phyloP scores from a whole-genome alignment of 2,888 invertebrate genomes.

The Lepidocyrtinus sp. region DNA sequence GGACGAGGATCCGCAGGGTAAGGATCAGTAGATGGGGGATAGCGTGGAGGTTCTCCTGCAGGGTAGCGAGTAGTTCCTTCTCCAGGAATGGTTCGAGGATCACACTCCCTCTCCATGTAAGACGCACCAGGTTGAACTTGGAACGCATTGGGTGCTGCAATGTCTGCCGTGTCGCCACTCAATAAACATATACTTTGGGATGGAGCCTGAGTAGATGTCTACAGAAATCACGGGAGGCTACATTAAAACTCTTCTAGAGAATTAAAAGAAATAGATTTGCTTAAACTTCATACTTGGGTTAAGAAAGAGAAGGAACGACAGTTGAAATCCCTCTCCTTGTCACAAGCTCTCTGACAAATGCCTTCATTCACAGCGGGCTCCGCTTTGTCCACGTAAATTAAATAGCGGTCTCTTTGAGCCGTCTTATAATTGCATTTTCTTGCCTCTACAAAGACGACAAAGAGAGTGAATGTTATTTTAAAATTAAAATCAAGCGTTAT shows the following conservation, averaged over 20 bases:
- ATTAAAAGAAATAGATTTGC: neutral
- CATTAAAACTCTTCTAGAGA: neutral
- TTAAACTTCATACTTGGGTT: slow-evolving; percentile 70
- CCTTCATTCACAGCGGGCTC: slow-evolving; percentile 72
- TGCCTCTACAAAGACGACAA: slow-evolving; percentile 67
- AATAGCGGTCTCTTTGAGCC: slow-evolving; percentile 72
- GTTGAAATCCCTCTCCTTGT: slow-evolving; percentile 73
- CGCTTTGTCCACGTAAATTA: slow-evolving; percentile 73
- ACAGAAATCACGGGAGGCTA: slow-evolving; percentile 26
- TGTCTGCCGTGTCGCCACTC: slow-evolving; percentile 72
- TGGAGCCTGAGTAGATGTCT: slow-evolving; percentile 64
- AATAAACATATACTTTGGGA: slow-evolving; percentile 71
- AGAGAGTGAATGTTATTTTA: neutral
- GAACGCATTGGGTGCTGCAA: slow-evolving; percentile 71
- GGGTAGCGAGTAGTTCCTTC: slow-evolving; percentile 54
- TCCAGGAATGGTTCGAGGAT: slow-evolving; percentile 64
- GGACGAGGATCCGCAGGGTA: slow-evolving; percentile 59
- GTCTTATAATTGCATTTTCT: slow-evolving; percentile 72
- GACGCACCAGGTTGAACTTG: slow-evolving; percentile 72
- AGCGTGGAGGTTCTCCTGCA: slow-evolving; percentile 57
- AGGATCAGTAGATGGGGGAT: slow-evolving; percentile 66
- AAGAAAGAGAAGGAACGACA: slow-evolving; percentile 73
- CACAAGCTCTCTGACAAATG: slow-evolving; percentile 73
- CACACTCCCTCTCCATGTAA: slow-evolving; percentile 72
- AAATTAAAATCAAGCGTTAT: neutral